These are phyloP conservation scores for Pogonomyrmex barbatus DNA, from an alignment of 1,140 invertebrate genomes.

Conservation along the genomic window DNA sequence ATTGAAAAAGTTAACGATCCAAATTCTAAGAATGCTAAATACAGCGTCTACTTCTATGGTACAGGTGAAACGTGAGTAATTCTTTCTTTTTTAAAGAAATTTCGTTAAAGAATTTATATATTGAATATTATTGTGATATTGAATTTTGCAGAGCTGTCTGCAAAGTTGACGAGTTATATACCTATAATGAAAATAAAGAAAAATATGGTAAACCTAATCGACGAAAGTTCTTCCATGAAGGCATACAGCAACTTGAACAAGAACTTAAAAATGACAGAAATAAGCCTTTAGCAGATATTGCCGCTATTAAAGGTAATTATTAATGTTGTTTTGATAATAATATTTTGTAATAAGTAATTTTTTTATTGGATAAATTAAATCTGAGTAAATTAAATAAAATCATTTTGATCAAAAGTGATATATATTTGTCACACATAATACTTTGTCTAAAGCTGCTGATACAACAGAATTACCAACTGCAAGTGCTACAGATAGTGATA, in stretches of 20 bases:
- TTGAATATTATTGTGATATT: conserved; percentile 50
- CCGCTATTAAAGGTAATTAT: conserved; percentile 68
- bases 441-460: conserved; percentile 61
- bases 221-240: conserved; percentile 90
- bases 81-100: neutral
- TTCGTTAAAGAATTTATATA: conserved; percentile 30
- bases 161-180: conserved; percentile 86
- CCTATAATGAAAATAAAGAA: conserved; percentile 88
- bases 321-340: conserved; percentile 6
- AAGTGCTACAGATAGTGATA: conserved; percentile 81
- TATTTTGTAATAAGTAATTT: conserved; percentile 5
- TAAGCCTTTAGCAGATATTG: conserved; percentile 62
- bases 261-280: conserved; percentile 80
- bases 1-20: conserved; percentile 89
- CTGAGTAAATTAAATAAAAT: neutral
- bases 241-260: conserved; percentile 88
- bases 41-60: conserved; percentile 97
- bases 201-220: conserved; percentile 89
- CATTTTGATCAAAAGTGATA: neutral
- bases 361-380: neutral
- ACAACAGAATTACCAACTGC: conserved; percentile 68
- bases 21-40: conserved; percentile 93
- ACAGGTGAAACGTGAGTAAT: conserved; percentile 95
- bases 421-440: conserved; percentile 65
- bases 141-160: conserved; percentile 83